A percentile compares a stretch with the other conserved stretches of the same genome.
phyloP scores from a whole-genome alignment of 2,888 invertebrate species.

The Dicyrtoma fusca region DNA sequence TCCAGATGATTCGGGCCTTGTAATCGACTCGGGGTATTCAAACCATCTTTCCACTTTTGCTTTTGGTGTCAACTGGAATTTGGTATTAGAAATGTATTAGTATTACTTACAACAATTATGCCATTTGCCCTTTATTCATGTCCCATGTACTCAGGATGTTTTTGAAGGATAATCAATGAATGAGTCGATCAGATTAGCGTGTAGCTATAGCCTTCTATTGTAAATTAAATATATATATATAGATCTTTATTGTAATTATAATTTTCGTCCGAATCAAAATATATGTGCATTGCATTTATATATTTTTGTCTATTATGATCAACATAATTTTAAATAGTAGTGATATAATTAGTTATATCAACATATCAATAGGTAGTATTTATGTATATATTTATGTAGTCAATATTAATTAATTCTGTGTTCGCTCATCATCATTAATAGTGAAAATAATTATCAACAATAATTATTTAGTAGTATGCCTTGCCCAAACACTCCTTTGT shows the following conservation, averaged over 20 bases:
- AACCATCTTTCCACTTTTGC: constrained; percentile 83
- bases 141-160: too few relatives aligned
- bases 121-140: neutral
- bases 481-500: constrained; percentile 79
- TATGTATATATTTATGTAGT: constrained; percentile 13
- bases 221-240: constrained; percentile 10
- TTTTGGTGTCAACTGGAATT: constrained; percentile 70
- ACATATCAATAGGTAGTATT: neutral
- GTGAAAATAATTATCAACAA: constrained; percentile 6
- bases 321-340: constrained; percentile 3
- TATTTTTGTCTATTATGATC: neutral
- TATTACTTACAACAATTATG: neutral
- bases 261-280: constrained; percentile 14
- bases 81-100: too few relatives aligned
- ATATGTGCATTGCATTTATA: too few relatives aligned
- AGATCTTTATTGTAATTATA: constrained; percentile 1
- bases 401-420: constrained; percentile 2
- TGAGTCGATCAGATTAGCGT: too few relatives aligned
- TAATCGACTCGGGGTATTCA: constrained; percentile 60
- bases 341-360: constrained; percentile 1
- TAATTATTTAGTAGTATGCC: constrained; percentile 80
- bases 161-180: too few relatives aligned
- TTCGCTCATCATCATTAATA: constrained; percentile 6
- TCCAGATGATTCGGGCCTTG: constrained; percentile 33
- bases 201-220: too few relatives aligned